Evolutionary conservation across 1,140 invertebrate genomes (phyloP).

Genomic region (Papilio helenus): DNA sequence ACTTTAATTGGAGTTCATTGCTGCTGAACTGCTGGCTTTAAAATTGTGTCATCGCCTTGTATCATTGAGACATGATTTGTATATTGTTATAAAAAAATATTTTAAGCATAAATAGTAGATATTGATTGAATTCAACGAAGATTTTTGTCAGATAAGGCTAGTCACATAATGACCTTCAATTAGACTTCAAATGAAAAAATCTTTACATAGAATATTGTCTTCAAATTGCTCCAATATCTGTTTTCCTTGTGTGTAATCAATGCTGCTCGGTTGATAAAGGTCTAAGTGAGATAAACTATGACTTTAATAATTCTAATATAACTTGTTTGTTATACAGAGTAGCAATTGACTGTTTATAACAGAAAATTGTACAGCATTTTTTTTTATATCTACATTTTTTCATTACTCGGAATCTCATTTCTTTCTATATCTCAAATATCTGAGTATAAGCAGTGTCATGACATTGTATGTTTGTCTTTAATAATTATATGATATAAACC

Average conservation of each 20-base stretch:
- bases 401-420: conserved; percentile 29
- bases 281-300: conserved; percentile 10
- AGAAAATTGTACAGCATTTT: neutral
- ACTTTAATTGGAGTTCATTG: conserved; percentile 73
- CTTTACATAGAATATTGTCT: conserved; percentile 1
- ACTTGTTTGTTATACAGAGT: neutral
- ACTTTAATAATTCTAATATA: conserved; percentile 22
- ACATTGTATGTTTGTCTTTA: conserved; percentile 31
- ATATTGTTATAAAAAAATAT: conserved; percentile 49
- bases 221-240: neutral
- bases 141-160: conserved; percentile 34
- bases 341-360: neutral
- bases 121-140: conserved; percentile 32
- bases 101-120: conserved; percentile 2
- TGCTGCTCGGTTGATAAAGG: conserved; percentile 10
- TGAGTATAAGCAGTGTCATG: conserved; percentile 30
- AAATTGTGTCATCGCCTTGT: conserved; percentile 66
- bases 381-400: neutral
- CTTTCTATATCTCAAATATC: conserved; percentile 17
- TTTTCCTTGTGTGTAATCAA: conserved; percentile 15
- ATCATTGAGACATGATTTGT: conserved; percentile 42
- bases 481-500: conserved; percentile 35
- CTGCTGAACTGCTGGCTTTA: conserved; percentile 43
- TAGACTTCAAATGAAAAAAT: conserved; percentile 25
- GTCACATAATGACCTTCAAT: conserved; percentile 26